Evolutionary conservation across 2,113 vertebrate genomes (phyloP).

Genomic region (Gymnarchus niloticus): DNA sequence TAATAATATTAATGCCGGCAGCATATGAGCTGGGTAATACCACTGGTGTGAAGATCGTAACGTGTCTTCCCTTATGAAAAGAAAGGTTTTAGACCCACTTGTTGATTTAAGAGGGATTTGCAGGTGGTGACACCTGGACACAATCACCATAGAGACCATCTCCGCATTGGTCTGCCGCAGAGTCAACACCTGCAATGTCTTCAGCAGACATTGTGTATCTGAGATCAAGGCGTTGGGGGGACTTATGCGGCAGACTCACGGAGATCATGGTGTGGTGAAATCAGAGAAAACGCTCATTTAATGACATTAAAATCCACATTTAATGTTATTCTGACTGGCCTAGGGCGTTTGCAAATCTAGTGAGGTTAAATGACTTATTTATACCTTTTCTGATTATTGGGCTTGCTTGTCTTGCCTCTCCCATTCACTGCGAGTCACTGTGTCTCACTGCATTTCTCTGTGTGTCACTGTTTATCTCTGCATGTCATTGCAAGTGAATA

Average conservation of each 20-base stretch:
- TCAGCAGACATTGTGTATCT: too few species aligned
- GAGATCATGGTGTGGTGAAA: neutral
- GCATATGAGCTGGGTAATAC: neutral
- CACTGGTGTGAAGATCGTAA: neutral
- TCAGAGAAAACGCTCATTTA: neutral
- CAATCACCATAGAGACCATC: neutral
- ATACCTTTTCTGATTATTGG: neutral
- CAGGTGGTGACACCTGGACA: neutral
- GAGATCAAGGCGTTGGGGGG: neutral
- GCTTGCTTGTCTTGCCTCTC: neutral
- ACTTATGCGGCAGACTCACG: neutral
- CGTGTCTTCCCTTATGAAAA: neutral
- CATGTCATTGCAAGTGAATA: neutral
- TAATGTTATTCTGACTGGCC: neutral
- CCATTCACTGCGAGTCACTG: neutral
- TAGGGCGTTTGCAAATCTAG: neutral
- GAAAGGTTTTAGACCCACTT: neutral
- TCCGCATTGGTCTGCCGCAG: neutral
- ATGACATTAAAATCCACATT: neutral
- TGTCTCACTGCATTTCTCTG: neutral
- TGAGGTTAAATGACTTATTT: neutral
- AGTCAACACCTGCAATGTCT: too few species aligned
- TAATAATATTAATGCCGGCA: neutral
- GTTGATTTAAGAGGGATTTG: constrained; percentile 3
- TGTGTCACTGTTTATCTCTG: neutral